Base-by-base conservation (phyloP, 2,797 vertebrate genomes). In the Picus viridis region DNA sequence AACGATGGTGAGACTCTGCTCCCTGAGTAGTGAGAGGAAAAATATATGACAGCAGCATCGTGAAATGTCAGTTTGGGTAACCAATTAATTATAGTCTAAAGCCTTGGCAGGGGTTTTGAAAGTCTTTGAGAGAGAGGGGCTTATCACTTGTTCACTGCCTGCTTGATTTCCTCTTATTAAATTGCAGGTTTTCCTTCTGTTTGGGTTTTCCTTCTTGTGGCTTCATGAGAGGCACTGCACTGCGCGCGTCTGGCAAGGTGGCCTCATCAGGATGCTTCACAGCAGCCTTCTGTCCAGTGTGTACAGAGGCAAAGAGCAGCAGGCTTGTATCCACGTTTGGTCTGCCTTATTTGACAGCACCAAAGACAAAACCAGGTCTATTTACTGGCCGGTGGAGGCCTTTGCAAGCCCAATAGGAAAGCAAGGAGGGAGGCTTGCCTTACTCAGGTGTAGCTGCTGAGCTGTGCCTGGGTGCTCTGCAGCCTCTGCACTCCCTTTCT, bases 231-330 rank as follows among this genome's bases (percentile, higher is more conserved):
- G 73, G 56, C 26, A 0, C 67, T 4, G 36, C 51, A 3, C 45
- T 4, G 74, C 0, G 2, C 17, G 30, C 1, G 9, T 43, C 41
- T 26, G 57, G 6, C 0, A 7, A 12, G 75, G 54, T 2, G 9
- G 11, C 79, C 45, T 54, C 1, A 0, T 6, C 0, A 0, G 24
- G 30, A 7, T 54, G 58, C 61, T 43, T 90, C 72, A 41, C 24
- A 2, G 29, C 0, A 0, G 13, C 39, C 18, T 3, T 83, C 6
- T 9, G 30, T 34, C 83, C 74, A 3, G 6, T 29, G 26, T 4
- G 73, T 19, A 61, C 0, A 2, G 22, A 86, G 56, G 62, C 49
- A 54, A 4, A 72, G 41, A 57, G 57, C 72, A 68, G 57, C 83
- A 64, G 23, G 2, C 43, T 58, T 49, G 29, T 0, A 3, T 45